Evolutionary conservation across 2,113 vertebrate species (phyloP).

Genomic region (Perca schrenkii): DNA sequence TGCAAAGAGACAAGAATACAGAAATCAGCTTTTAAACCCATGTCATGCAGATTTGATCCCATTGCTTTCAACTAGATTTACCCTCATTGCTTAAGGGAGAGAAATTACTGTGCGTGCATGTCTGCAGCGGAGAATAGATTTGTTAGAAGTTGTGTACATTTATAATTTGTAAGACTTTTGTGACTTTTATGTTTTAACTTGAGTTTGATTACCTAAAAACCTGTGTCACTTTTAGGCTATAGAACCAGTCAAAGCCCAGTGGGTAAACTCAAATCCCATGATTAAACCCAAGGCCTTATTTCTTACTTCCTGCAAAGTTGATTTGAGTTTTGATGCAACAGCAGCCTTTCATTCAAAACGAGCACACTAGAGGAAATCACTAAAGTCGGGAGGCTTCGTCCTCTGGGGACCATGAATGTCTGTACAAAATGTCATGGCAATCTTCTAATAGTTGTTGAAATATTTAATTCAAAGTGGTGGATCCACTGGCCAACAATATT

Average conservation of each 20-base stretch:
- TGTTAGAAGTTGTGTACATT: neutral
- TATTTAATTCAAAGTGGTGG: too few relatives aligned
- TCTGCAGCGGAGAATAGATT: neutral
- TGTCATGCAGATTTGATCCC: neutral
- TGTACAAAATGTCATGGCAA: neutral
- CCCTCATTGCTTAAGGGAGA: neutral
- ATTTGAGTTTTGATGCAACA: neutral
- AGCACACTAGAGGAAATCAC: neutral
- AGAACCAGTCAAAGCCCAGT: too few relatives aligned
- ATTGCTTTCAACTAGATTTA: neutral
- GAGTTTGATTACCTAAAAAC: neutral
- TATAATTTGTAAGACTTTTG: neutral
- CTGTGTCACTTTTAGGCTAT: neutral
- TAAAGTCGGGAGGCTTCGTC: neutral
- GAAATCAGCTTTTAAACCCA: neutral
- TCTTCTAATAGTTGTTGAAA: neutral
- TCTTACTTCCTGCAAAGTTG: too few relatives aligned
- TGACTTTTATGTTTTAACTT: neutral
- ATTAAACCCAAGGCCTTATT: too few relatives aligned
- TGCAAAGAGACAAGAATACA: neutral
- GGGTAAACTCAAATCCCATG: too few relatives aligned
- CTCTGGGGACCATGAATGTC: too few relatives aligned
- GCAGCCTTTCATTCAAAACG: neutral
- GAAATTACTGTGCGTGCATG: neutral
- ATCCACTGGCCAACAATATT: neutral